Conservation (phyloP, 2,797 vertebrate genomes). For the Pygocentrus nattereri region DNA sequence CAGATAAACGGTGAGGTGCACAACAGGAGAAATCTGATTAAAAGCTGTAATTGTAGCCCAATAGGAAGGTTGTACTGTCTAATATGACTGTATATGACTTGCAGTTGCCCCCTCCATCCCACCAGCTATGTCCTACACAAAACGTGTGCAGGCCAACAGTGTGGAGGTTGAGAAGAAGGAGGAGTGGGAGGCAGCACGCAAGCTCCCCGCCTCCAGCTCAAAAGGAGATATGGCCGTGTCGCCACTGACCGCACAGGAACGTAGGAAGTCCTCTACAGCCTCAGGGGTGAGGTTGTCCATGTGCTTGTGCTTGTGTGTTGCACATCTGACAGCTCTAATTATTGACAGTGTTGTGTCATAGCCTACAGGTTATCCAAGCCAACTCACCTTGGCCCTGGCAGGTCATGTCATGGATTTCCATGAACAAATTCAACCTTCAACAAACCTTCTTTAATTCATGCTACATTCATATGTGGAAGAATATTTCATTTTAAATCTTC, state of each 20-base stretch:
- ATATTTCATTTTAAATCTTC: too few relatives aligned
- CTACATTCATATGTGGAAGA: too few relatives aligned
- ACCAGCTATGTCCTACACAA: conserved; percentile 85
- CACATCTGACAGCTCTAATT: too few relatives aligned
- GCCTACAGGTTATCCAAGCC: too few relatives aligned
- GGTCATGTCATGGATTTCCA: too few relatives aligned
- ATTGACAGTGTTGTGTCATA: too few relatives aligned
- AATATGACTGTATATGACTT: not conserved
- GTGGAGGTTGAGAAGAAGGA: conserved; percentile 87
- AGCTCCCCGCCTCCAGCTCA: conserved; percentile 80
- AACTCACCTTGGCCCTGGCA: too few relatives aligned
- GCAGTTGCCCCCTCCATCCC: conserved; percentile 86
- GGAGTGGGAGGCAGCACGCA: conserved; percentile 84
- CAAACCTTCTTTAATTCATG: not conserved
- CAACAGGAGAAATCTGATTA: not conserved
- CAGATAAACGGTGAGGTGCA: not conserved
- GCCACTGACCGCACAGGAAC: conserved; percentile 72
- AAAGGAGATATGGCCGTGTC: conserved; percentile 85
- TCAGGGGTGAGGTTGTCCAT: conserved; percentile 64
- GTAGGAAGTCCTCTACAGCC: conserved; percentile 65
- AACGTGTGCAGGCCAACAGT: conserved; percentile 86
- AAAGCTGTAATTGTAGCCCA: not conserved
- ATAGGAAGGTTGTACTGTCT: not conserved
- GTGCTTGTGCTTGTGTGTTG: too few relatives aligned
- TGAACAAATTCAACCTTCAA: too few relatives aligned